These are phyloP conservation scores for Rotaria magnacalcarata DNA, from an alignment of 2,888 invertebrate genomes.

Conservation along the genomic window DNA sequence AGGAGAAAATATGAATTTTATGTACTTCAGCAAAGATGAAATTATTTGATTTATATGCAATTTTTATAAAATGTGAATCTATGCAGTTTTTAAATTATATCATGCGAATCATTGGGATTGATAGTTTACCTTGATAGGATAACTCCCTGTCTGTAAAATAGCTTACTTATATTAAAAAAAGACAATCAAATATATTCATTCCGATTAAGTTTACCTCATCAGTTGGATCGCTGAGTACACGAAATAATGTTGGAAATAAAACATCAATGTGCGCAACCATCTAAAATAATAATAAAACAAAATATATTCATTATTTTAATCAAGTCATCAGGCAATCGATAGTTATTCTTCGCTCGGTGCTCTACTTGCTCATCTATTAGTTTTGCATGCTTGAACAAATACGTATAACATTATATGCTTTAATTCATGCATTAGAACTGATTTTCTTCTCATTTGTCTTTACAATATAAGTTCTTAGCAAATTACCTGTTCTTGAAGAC, in stretches of 20 bases:
- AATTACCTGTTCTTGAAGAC: slow-evolving; percentile 74
- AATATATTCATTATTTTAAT: background rate
- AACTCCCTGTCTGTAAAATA: slow-evolving; percentile 12
- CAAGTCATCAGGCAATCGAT: no score
- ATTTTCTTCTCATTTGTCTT: no score
- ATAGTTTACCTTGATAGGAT: slow-evolving; percentile 21
- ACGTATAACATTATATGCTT: no score
- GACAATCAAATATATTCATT: slow-evolving; percentile 27
- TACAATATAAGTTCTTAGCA: slow-evolving; percentile 4
- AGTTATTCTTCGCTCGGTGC: no score
- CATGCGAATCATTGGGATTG: slow-evolving; percentile 44
- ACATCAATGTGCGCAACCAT: slow-evolving; percentile 63
- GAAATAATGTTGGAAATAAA: slow-evolving; percentile 69
- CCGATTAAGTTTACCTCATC: slow-evolving; percentile 67
- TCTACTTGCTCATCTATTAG: no score
- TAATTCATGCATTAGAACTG: no score
- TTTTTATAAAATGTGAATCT: background rate
- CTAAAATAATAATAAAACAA: slow-evolving; percentile 52
- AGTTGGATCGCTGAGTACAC: slow-evolving; percentile 79
- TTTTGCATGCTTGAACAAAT: no score
- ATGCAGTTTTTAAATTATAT: background rate
- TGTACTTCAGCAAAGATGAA: background rate
- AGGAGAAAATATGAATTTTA: background rate
- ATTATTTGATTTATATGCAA: background rate
- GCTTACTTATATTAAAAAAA: background rate